phyloP scores from a whole-genome alignment of 2,797 vertebrate genomes.

The Allobates femoralis region DNA sequence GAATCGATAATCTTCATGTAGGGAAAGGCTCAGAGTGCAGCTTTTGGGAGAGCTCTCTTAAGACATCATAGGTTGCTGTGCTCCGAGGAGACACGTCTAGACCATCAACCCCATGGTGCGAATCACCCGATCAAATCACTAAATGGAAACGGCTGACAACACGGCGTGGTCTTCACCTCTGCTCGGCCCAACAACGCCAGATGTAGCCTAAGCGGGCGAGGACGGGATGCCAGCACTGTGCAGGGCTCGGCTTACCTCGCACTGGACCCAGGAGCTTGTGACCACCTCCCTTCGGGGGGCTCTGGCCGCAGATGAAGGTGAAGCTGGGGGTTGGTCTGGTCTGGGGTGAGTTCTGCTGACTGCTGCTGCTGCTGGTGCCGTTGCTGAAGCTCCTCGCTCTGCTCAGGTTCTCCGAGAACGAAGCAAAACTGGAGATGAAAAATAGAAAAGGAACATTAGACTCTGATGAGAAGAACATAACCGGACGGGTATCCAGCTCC shows the following conservation, averaged over 20 bases:
- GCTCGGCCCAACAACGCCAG: constrained; percentile 67
- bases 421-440: constrained; percentile 76
- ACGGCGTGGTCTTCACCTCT: constrained; percentile 65
- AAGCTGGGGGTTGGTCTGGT: constrained; percentile 88
- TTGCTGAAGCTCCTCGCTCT: constrained; percentile 83
- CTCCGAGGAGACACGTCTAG: neutral
- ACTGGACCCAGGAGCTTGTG: constrained; percentile 77
- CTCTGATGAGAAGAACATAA: neutral
- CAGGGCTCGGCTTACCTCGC: constrained; percentile 87
- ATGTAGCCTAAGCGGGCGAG: constrained; percentile 66
- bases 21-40: neutral
- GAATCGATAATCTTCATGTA: neutral
- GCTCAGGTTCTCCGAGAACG: constrained; percentile 83
- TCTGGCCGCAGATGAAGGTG: constrained; percentile 80
- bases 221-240: constrained; percentile 68
- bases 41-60: neutral
- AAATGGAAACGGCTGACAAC: neutral
- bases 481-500: no score
- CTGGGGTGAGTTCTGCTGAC: constrained; percentile 83
- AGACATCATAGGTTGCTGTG: neutral
- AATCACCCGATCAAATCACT: neutral
- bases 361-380: constrained; percentile 74
- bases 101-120: neutral
- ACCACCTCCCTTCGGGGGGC: constrained; percentile 70
- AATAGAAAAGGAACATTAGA: neutral